Base-by-base conservation (phyloP, 1,140 invertebrate species). In the Apis cerana region DNA sequence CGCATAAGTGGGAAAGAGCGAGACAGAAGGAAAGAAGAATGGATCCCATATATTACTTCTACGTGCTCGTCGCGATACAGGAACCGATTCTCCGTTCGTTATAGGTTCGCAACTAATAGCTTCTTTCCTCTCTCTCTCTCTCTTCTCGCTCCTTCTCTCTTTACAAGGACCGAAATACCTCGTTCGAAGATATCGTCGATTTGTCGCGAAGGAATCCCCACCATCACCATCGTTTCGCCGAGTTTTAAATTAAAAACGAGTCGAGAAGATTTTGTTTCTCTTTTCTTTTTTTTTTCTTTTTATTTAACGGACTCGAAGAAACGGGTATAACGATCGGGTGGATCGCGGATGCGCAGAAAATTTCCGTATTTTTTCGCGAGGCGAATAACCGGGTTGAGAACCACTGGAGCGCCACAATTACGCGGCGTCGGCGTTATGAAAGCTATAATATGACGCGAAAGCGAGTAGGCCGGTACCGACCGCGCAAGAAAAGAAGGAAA, bases 1-100 rank as follows among this genome's bases (percentile, higher is more conserved):
- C 72, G 77, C 67, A 59, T 67, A 64, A 80, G 86, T 61, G 81
- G 65, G 84, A 84, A 82, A 84, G 84, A 87, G 88, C 70, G 72
- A 90, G 89, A 90, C 71, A 79, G 87, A 88, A 59, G 77, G 80
- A 86, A 88, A 87, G 90, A 90, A 89, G 89, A 90, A 90, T 89
- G 89, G 87, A 89, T 86, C 90, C 84, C 89, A 90, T 91, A 91
- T 90, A 90, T 91, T 90, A 90, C 90, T 91, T 89, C 86, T 91
- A 90, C 90, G 89, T 91, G 89, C 86, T 91, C 71, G 82, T 85
- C 82, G 87, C 87, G 85, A 86, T 89, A 87, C 84, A 83, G 78
- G 77, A 89, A 89, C 83, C 89, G 86, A 90, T 90, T 89, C 83
- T 65, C 83, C 82, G 65, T 72, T 85, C 76, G 77, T 84, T 80